phyloP scores from a whole-genome alignment of 2,888 invertebrate genomes.

The Timandra comae region DNA sequence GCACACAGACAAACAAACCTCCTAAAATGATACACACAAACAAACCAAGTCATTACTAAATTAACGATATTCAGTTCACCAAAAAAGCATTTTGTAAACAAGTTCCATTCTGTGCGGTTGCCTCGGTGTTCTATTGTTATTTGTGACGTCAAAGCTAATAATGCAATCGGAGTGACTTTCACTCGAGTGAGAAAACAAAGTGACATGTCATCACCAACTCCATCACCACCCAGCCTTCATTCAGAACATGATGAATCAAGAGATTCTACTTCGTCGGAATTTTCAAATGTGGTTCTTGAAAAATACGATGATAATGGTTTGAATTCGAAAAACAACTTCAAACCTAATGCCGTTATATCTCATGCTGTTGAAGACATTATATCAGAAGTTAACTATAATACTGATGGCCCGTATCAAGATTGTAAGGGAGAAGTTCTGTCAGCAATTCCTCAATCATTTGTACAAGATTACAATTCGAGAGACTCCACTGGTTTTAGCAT shows the following conservation, averaged over 20 bases:
- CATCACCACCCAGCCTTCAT: conserved; percentile 49
- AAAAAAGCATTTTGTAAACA: conserved; percentile 73
- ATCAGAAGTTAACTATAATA: conserved; percentile 46
- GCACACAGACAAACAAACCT: conserved; percentile 52
- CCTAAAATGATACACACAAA: conserved; percentile 57
- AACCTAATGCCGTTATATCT: conserved; percentile 41
- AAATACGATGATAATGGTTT: conserved; percentile 23
- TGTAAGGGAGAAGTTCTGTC: conserved; percentile 50
- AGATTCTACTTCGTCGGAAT: conserved; percentile 46
- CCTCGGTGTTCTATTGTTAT: conserved; percentile 39
- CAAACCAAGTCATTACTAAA: conserved; percentile 68
- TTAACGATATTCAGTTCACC: conserved; percentile 70
- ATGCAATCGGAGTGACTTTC: conserved; percentile 7
- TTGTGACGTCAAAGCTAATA: conserved; percentile 17
- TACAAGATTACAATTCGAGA: conserved; percentile 68
- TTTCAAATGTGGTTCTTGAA: conserved; percentile 34
- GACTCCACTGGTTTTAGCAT: conserved; percentile 70
- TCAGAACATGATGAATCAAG: conserved; percentile 48
- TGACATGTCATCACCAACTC: conserved; percentile 48
- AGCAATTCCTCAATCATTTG: conserved; percentile 47
- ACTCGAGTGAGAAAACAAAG: conserved; percentile 6
- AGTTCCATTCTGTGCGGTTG: conserved; percentile 57
- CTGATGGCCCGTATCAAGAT: conserved; percentile 43
- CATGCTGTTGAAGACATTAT: conserved; percentile 65
- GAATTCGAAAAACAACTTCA: conserved; percentile 33